A percentile compares a stretch with the other conserved stretches of the same genome.
Conservation (phyloP, 2,888 invertebrate genomes). For the Caradrina clavipalpis region DNA sequence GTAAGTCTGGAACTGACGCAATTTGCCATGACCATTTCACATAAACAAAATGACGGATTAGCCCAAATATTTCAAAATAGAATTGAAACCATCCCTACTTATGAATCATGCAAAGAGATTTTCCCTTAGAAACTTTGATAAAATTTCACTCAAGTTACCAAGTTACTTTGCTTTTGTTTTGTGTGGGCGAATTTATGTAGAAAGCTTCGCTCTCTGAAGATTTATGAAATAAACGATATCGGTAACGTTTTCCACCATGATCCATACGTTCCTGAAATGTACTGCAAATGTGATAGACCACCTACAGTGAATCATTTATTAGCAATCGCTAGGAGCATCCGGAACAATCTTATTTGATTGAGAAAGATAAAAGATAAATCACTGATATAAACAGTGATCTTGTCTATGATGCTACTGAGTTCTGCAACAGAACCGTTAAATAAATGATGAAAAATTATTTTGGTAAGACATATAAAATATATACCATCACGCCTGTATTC, state of each 20-base stretch:
- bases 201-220: slow-evolving; percentile 6
- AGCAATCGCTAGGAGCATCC: not conserved
- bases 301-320: slow-evolving; percentile 19
- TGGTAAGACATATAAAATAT: not conserved
- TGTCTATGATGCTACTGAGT: not conserved
- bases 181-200: slow-evolving; percentile 14
- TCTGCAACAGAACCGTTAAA: too few relatives aligned
- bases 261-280: slow-evolving; percentile 17
- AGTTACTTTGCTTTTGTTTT: slow-evolving; percentile 35
- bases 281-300: slow-evolving; percentile 23
- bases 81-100: slow-evolving; percentile 8
- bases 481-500: too few relatives aligned
- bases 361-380: slow-evolving; percentile 16
- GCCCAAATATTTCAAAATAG: slow-evolving; percentile 1
- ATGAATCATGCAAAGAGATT: slow-evolving; percentile 19
- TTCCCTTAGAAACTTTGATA: slow-evolving; percentile 7
- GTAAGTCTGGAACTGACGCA: not conserved
- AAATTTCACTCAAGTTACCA: slow-evolving; percentile 13
- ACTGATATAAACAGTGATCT: slow-evolving; percentile 3
- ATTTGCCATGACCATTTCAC: not conserved
- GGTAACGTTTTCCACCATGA: not conserved
- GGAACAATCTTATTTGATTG: slow-evolving; percentile 26
- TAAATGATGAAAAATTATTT: not conserved
- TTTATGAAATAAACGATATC: slow-evolving; percentile 22
- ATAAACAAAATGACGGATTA: not conserved